phyloP scores from a whole-genome alignment of 2,113 vertebrate genomes.

The Urocynchramus pylzowi region DNA sequence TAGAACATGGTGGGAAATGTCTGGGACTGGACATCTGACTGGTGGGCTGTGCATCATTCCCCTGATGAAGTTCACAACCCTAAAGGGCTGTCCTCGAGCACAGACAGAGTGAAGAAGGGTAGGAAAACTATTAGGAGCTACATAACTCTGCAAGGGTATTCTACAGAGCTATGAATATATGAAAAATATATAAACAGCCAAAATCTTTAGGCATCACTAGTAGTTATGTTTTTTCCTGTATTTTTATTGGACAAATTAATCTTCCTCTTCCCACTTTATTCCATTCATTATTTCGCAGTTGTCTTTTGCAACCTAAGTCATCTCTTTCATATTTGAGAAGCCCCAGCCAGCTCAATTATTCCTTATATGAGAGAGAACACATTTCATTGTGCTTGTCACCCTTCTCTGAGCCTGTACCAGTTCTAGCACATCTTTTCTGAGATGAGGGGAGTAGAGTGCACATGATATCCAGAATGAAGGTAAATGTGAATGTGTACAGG shows the following conservation, averaged over 20 bases:
- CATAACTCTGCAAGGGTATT: too few relatives aligned
- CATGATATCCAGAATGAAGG: not conserved
- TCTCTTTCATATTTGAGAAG: not conserved
- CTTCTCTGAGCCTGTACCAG: not conserved
- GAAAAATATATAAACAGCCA: not conserved
- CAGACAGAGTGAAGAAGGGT: not conserved
- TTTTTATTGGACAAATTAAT: not conserved
- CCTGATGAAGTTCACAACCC: conserved; percentile 73
- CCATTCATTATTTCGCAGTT: not conserved
- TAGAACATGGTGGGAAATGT: conserved; percentile 89
- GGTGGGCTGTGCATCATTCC: conserved; percentile 85
- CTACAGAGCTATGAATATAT: not conserved
- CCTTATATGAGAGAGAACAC: not conserved
- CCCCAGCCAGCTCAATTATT: not conserved
- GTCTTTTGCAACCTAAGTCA: not conserved
- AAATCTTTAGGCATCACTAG: not conserved
- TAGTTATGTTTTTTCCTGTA: not conserved
- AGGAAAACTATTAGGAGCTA: not conserved
- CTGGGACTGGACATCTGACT: conserved; percentile 93
- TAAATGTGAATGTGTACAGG: not conserved
- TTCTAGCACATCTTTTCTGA: not conserved
- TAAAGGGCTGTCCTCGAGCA: not conserved
- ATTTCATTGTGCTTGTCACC: not conserved
- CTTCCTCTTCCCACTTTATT: not conserved
- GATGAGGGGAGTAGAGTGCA: not conserved